Conservation (phyloP, 2,797 vertebrate genomes). For the Alcedo atthis region DNA sequence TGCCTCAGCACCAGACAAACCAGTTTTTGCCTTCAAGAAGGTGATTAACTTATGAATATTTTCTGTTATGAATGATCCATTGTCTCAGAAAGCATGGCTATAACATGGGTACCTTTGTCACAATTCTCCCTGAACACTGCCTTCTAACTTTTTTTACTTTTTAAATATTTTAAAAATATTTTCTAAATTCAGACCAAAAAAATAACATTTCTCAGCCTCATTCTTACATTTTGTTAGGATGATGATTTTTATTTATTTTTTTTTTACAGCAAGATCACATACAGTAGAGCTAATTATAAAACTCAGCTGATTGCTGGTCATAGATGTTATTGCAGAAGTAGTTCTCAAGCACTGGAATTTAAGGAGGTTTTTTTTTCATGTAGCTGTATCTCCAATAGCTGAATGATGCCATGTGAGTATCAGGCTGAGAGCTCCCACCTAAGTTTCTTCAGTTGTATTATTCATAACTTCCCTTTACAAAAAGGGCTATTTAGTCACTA, state of each 20-base stretch:
- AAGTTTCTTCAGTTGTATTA: not conserved
- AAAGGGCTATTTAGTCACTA: not conserved
- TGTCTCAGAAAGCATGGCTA: not conserved
- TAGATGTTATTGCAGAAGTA: not conserved
- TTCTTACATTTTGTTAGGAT: not conserved
- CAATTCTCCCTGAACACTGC: not conserved
- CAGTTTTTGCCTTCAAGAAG: constrained; percentile 6
- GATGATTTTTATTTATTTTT: not conserved
- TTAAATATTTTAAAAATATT: not conserved
- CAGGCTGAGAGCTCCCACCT: not conserved
- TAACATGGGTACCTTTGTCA: not conserved
- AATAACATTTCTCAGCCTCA: not conserved
- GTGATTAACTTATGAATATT: not conserved
- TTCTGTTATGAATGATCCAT: not conserved
- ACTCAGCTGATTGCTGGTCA: not conserved
- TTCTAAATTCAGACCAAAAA: not conserved
- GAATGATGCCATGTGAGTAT: not conserved
- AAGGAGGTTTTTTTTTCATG: not conserved
- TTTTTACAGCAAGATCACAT: not conserved
- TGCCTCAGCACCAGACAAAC: constrained; percentile 3
- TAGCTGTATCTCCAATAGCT: not conserved
- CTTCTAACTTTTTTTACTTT: not conserved
- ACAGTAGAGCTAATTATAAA: not conserved
- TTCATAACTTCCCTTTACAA: not conserved
- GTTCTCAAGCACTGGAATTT: not conserved